Conservation (phyloP, 2,888 invertebrate species). For the Hirtodrosophila alboralis region DNA sequence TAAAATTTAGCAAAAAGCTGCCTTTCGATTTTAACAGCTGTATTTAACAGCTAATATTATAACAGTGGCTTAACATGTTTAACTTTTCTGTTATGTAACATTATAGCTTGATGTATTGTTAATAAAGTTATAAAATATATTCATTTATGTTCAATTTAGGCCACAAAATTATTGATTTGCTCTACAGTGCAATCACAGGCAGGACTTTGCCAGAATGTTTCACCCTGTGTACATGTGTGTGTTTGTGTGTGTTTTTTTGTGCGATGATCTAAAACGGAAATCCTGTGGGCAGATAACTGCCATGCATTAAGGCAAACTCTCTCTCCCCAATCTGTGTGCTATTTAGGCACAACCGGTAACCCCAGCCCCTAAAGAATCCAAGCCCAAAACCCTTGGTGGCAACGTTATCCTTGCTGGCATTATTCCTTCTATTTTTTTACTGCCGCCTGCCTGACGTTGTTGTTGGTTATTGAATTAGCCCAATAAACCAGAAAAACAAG, state of each 20-base stretch:
- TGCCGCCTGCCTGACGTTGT: slow-evolving; percentile 60
- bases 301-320: slow-evolving; percentile 58
- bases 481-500: slow-evolving; percentile 85
- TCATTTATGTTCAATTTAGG: too few relatives aligned
- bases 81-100: too few relatives aligned
- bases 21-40: too few relatives aligned
- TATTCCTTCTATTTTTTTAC: slow-evolving; percentile 50
- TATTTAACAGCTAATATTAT: too few relatives aligned
- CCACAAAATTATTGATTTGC: too few relatives aligned
- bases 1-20: too few relatives aligned
- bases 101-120: too few relatives aligned
- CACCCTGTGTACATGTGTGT: slow-evolving; percentile 6
- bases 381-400: slow-evolving; percentile 30
- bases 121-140: too few relatives aligned
- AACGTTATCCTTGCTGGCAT: slow-evolving; percentile 35
- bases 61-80: too few relatives aligned
- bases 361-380: slow-evolving; percentile 1
- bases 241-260: slow-evolving; percentile 34
- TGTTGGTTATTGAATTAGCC: slow-evolving; percentile 84
- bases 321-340: slow-evolving; percentile 20
- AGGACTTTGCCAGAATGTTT: slow-evolving; percentile 41
- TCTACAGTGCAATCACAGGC: slow-evolving; percentile 35
- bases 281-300: slow-evolving; percentile 81
- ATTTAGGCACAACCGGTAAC: slow-evolving; percentile 41
- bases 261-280: slow-evolving; percentile 82